Conservation (phyloP, 2,888 invertebrate genomes). For the Agrilus biguttatus region DNA sequence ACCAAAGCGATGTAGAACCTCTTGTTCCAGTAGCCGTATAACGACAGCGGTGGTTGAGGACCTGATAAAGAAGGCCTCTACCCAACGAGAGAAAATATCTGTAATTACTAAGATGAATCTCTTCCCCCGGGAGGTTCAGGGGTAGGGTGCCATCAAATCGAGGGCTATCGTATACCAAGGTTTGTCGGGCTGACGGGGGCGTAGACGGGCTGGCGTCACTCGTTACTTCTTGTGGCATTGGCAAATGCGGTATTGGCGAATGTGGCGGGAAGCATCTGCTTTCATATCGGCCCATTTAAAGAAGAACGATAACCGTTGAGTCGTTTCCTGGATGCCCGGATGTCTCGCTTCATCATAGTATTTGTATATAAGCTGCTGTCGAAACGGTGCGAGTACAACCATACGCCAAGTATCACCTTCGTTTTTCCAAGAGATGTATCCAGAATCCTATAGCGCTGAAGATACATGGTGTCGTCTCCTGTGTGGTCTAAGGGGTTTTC, state of each 20-base stretch:
- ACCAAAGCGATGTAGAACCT: conserved; percentile 7
- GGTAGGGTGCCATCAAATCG: conserved; percentile 8
- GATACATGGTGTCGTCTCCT: too few species aligned
- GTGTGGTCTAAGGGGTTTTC: too few species aligned
- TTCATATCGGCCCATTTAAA: conserved; percentile 7
- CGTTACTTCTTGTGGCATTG: too few species aligned
- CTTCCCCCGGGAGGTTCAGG: conserved; percentile 3
- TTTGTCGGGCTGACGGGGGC: conserved; percentile 2
- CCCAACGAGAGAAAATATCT: conserved; percentile 13
- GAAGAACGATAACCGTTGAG: not conserved
- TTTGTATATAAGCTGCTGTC: not conserved
- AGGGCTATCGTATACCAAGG: conserved; percentile 6
- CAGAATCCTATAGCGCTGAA: not conserved
- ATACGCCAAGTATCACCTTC: not conserved
- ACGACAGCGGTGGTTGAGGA: conserved; percentile 1
- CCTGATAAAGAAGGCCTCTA: conserved; percentile 11
- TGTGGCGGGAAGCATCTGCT: conserved; percentile 10
- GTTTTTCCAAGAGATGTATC: not conserved
- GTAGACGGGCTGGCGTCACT: conserved; percentile 1
- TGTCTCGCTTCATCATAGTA: conserved; percentile 11
- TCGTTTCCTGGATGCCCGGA: conserved; percentile 13
- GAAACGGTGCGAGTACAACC: not conserved
- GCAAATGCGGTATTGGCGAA: conserved; percentile 7
- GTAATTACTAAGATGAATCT: conserved; percentile 10
- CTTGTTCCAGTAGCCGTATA: conserved; percentile 3